phyloP scores from a whole-genome alignment of 30 jellyfish, hydroid and myxozoan species.

The Clytia hemisphaerica region DNA sequence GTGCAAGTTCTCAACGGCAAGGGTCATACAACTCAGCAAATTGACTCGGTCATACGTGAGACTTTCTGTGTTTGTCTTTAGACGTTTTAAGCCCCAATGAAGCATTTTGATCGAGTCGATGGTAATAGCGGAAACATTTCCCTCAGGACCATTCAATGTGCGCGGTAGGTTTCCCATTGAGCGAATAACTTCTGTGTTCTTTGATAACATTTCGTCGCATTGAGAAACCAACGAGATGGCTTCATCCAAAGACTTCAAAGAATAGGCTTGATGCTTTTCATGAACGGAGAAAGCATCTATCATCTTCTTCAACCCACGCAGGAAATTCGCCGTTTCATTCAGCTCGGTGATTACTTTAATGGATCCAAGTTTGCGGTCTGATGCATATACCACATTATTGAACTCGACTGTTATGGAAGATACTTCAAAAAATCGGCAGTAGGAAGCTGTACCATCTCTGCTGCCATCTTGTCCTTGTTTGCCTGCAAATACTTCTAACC shows the following conservation, averaged over 20 bases:
- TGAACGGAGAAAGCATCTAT: too few relatives aligned
- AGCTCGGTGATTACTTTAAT: conserved; percentile 9
- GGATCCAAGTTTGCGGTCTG: conserved; percentile 2
- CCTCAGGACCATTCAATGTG: conserved; percentile 32
- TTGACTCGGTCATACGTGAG: neutral
- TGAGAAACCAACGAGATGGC: conserved; percentile 21
- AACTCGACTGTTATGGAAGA: conserved; percentile 4
- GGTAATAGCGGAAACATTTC: conserved; percentile 23
- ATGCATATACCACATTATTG: conserved; percentile 21
- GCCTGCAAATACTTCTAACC: too few relatives aligned
- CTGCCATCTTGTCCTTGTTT: neutral
- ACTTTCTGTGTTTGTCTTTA: neutral
- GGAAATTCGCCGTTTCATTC: conserved; percentile 6
- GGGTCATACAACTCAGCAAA: too few relatives aligned
- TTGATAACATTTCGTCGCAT: neutral
- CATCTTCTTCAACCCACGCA: neutral
- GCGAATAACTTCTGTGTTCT: neutral
- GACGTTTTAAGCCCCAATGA: conserved; percentile 11
- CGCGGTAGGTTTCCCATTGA: conserved; percentile 2
- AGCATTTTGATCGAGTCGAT: neutral
- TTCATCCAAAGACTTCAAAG: neutral
- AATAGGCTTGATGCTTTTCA: conserved; percentile 5
- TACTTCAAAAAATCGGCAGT: conserved; percentile 7
- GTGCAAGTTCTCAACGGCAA: conserved; percentile 18
- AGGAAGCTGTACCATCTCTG: neutral